These are phyloP conservation scores for Hedya salicella DNA, from an alignment of 2,888 invertebrate genomes.

Conservation along the genomic window DNA sequence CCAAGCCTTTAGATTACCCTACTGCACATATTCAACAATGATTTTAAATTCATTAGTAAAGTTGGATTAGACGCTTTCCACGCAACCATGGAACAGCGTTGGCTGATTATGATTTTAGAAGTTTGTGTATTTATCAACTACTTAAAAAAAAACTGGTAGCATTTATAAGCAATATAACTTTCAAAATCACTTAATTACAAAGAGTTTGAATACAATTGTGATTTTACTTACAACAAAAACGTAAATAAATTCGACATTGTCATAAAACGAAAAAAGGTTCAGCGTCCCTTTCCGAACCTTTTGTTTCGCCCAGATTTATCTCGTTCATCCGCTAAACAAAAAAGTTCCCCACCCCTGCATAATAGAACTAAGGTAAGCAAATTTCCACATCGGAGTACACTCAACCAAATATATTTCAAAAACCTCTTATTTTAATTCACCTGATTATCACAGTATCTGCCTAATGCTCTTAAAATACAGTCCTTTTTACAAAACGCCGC, in stretches of 20 bases:
- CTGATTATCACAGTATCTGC: not conserved
- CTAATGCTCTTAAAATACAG: not conserved
- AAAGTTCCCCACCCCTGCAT: conserved; percentile 55
- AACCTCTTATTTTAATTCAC: conserved; percentile 1
- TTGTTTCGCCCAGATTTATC: conserved; percentile 29
- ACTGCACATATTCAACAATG: too few species aligned
- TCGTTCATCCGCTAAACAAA: conserved; percentile 37
- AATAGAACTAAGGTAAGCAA: conserved; percentile 67
- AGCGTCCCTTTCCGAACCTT: conserved; percentile 28
- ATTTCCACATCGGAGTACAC: conserved; percentile 69
- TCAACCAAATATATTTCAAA: conserved; percentile 54
- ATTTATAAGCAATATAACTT: too few species aligned
- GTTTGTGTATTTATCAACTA: too few species aligned
- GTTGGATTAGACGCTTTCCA: too few species aligned
- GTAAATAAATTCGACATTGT: not conserved
- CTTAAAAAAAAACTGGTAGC: too few species aligned
- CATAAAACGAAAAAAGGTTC: not conserved
- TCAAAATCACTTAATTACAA: too few species aligned
- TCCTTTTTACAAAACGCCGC: not conserved
- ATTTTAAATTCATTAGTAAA: too few species aligned
- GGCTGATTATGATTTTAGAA: too few species aligned
- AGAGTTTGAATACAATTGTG: not conserved
- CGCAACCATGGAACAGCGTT: too few species aligned
- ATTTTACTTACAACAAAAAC: not conserved
- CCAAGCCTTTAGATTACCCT: too few species aligned